Evolutionary conservation across 2,888 invertebrate species (phyloP).

Genomic region (Drosophila birchii): DNA sequence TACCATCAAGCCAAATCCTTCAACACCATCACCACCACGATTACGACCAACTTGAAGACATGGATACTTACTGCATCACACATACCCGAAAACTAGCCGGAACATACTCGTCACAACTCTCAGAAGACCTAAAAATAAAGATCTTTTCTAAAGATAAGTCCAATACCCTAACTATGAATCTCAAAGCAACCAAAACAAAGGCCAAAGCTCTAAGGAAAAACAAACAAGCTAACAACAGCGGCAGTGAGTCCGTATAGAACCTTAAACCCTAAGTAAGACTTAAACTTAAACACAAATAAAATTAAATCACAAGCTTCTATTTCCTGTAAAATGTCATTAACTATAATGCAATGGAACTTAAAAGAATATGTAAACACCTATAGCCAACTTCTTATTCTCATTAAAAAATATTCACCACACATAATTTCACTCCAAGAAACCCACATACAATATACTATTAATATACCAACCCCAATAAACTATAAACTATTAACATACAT

Average conservation of each 20-base stretch:
- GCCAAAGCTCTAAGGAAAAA: background rate
- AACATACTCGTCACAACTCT: background rate
- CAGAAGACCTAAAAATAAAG: no score
- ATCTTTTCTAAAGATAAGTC: no score
- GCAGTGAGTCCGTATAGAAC: no score
- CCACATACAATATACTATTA: no score
- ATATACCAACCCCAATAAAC: no score
- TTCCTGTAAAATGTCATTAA: background rate
- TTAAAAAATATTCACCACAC: no score
- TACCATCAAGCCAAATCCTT: background rate
- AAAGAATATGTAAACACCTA: background rate
- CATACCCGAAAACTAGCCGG: background rate
- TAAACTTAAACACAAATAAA: background rate
- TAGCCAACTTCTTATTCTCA: background rate
- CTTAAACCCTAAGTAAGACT: background rate
- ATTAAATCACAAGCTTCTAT: background rate
- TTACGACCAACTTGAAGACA: slow-evolving; percentile 3
- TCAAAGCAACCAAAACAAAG: background rate
- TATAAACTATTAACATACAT: background rate
- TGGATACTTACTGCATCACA: background rate
- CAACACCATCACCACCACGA: background rate
- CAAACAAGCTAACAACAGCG: no score
- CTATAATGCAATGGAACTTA: background rate
- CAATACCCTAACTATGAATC: background rate
- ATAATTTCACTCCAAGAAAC: no score